Conservation (phyloP, 2,113 vertebrate genomes). For the Alexandromys fortis region DNA sequence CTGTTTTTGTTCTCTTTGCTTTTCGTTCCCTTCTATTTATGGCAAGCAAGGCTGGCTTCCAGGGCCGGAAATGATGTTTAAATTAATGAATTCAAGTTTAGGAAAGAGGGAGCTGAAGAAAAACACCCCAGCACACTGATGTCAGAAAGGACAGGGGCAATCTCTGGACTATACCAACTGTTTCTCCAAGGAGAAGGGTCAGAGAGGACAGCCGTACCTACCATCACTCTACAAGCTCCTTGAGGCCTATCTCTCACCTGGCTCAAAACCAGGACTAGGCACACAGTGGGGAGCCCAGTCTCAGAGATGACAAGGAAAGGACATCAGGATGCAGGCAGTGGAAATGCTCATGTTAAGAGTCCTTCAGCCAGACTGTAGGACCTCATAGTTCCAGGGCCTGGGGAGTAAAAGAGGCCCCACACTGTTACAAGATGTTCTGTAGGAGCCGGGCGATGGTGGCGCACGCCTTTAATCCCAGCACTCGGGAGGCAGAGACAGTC, state of each 20-base stretch:
- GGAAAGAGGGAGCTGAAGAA: conserved; percentile 16
- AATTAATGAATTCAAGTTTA: conserved; percentile 67
- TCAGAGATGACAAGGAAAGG: neutral
- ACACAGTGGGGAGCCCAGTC: neutral
- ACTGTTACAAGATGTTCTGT: neutral
- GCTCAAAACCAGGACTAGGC: neutral
- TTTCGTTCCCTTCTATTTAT: conserved; percentile 64
- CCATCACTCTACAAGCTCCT: neutral
- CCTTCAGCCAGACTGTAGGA: neutral
- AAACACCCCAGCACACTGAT: neutral
- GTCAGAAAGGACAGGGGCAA: neutral
- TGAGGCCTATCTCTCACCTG: neutral
- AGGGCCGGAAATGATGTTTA: conserved; percentile 74
- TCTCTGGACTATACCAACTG: neutral
- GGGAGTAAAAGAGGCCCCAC: neutral
- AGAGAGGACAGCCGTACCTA: neutral
- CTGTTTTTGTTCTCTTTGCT: conserved; percentile 35
- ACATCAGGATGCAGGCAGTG: neutral
- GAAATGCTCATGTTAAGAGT: neutral
- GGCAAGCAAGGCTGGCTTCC: conserved; percentile 58
- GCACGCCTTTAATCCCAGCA: no score
- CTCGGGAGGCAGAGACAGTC: no score
- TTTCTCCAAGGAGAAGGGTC: neutral
- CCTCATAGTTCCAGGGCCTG: neutral
- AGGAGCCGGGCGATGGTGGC: no score